Base-by-base conservation (phyloP, 2,113 vertebrate species). In the Aythya baeri region DNA sequence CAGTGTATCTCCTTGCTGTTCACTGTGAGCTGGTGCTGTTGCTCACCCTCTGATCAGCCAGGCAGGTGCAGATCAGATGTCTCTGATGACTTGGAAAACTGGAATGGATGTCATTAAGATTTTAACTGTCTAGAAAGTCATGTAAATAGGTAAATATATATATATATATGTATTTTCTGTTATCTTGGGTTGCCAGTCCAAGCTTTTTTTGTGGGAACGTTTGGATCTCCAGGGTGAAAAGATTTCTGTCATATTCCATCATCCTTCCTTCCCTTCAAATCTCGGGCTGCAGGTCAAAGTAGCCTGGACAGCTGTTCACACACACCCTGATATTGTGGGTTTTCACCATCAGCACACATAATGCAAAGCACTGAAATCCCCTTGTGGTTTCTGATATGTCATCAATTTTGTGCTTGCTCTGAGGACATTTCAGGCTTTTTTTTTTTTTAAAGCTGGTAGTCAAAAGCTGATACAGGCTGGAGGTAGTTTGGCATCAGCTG, bases 21-120 rank as follows among this genome's bases (percentile, higher is more conserved):
- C 97, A 96, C 77, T 98, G 98, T 55, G 97, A 97, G 81, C 89
- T 99, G 66, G 94, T 98, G 70, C 83, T 99, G 41, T 97, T 99
- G 52, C 98, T 99, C 36, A 67, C 63, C 46, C 21, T 63, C 65
- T 84, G 61, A 76, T 59, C 57, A 76, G 43, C 55, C 71, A 77
- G 70, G 66, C 7, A 77, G 83, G 11, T 70, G 38, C 38, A 38
- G 49, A 21, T 12, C 38, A 38, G 49, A 21, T 12, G 25, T 22
- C 18, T 31, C 29, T 44, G n/a, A 22, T 11, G 25, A 44, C 21
- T 32, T 34, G n/a, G 63, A 57, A 83, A 49, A 16, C 63, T 58
- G 23, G 50, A 70, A 82, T 43, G 41, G n/a, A 36, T 9, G 17
- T 43, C 26, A 34, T 36, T 52, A 43, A 54, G 57, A 57, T 27